phyloP scores from a whole-genome alignment of 2,888 invertebrate species.

The Tuta absoluta region DNA sequence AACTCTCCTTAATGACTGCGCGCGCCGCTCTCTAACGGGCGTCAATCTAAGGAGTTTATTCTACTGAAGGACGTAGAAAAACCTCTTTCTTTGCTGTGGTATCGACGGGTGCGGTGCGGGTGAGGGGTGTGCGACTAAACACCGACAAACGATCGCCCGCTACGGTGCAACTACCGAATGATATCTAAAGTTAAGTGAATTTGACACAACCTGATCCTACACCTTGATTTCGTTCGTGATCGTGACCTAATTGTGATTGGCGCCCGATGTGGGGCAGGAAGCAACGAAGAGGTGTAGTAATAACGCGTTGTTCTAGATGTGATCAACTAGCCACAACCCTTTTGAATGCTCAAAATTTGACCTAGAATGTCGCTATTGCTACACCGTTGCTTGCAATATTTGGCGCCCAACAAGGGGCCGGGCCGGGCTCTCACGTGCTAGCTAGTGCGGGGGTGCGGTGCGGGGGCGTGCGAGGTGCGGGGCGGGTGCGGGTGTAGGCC shows the following conservation, averaged over 20 bases:
- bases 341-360: not conserved
- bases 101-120: slow-evolving; percentile 25
- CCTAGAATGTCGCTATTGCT: not conserved
- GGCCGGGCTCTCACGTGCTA: slow-evolving; percentile 20
- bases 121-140: slow-evolving; percentile 16
- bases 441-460: slow-evolving; percentile 25
- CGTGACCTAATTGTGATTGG: slow-evolving; percentile 4
- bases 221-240: slow-evolving; percentile 34
- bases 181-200: slow-evolving; percentile 38
- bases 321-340: not conserved
- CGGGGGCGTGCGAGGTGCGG: slow-evolving; percentile 27
- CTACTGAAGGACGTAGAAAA: slow-evolving; percentile 10
- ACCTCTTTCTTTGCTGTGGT: slow-evolving; percentile 20
- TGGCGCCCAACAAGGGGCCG: slow-evolving; percentile 15
- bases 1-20: slow-evolving; percentile 9
- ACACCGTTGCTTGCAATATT: not conserved
- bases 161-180: slow-evolving; percentile 35
- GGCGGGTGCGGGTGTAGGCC: slow-evolving; percentile 24
- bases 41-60: slow-evolving; percentile 1
- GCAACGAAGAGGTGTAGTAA: not conserved
- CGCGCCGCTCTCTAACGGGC: slow-evolving; percentile 4
- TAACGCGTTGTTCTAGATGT: not conserved
- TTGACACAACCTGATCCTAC: slow-evolving; percentile 45
- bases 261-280: slow-evolving; percentile 21
- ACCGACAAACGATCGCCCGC: slow-evolving; percentile 20